phyloP scores from a whole-genome alignment of 2,797 vertebrate species.

The Mycteria americana region DNA sequence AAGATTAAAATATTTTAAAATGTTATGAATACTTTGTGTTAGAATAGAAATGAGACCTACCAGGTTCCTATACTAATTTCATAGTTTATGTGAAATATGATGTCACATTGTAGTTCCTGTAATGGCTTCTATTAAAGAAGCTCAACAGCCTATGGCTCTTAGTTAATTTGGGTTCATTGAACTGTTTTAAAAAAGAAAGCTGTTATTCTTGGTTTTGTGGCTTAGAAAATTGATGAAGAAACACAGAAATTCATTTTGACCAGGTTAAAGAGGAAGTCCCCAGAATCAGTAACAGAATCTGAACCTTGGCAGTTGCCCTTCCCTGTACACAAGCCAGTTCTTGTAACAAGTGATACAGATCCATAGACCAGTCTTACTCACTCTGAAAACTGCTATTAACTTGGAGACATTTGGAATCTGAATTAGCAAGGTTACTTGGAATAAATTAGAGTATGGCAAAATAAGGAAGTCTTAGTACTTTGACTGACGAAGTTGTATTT shows the following conservation, averaged over 20 bases:
- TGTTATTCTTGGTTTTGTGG: background rate
- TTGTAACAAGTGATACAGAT: background rate
- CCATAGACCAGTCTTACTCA: background rate
- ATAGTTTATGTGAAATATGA: background rate
- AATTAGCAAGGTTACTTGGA: background rate
- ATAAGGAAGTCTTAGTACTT: background rate
- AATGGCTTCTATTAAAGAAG: background rate
- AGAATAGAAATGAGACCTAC: background rate
- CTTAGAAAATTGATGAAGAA: background rate
- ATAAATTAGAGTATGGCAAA: background rate
- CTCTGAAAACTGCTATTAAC: background rate
- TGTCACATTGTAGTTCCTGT: background rate
- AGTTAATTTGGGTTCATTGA: background rate
- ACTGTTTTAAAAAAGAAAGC: background rate
- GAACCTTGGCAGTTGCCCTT: background rate
- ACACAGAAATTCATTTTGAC: background rate
- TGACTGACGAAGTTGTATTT: background rate
- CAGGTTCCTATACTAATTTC: background rate
- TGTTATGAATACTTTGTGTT: background rate
- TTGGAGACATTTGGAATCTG: background rate
- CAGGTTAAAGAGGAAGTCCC: background rate
- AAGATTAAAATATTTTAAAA: background rate
- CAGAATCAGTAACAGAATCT: background rate
- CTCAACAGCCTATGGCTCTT: background rate
- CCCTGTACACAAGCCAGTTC: background rate